Percentiles rank a stretch among this genome's conserved stretches.
These are phyloP conservation scores for Ancistrus triradiatus DNA, from an alignment of 2,113 vertebrate species.

Conservation along the genomic window DNA sequence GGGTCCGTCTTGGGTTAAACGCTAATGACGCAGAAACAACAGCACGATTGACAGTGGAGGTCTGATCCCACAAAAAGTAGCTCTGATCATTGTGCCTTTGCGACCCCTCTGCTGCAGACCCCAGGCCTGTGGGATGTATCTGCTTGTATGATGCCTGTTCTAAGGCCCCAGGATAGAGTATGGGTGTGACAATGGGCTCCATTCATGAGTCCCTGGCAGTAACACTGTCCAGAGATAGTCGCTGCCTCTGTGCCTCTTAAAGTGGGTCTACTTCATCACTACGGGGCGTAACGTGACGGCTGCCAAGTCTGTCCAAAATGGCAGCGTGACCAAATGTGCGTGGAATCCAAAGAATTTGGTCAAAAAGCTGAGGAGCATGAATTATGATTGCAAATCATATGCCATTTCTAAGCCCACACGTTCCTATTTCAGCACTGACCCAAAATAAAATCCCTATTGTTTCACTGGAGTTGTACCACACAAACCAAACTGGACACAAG, in stretches of 20 bases:
- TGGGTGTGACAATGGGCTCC: slow-evolving; percentile 53
- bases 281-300: slow-evolving; percentile 5
- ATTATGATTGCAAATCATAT: slow-evolving; percentile 52
- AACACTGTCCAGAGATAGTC: slow-evolving; percentile 27
- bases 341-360: slow-evolving; percentile 67
- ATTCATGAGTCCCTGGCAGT: slow-evolving; percentile 53
- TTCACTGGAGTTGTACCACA: slow-evolving; percentile 18
- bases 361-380: slow-evolving; percentile 56
- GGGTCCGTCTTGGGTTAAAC: slow-evolving; percentile 32
- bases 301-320: slow-evolving; percentile 65
- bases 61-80: slow-evolving; percentile 17
- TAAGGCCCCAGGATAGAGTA: slow-evolving; percentile 15
- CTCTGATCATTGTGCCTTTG: background rate
- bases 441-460: slow-evolving; percentile 23
- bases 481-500: background rate
- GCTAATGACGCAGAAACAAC: slow-evolving; percentile 36
- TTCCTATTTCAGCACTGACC: slow-evolving; percentile 60
- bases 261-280: slow-evolving; percentile 46
- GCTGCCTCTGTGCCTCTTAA: slow-evolving; percentile 22
- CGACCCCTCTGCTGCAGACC: background rate
- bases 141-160: slow-evolving; percentile 31
- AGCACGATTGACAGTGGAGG: slow-evolving; percentile 22
- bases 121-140: slow-evolving; percentile 11
- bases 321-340: slow-evolving; percentile 71
- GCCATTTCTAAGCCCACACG: slow-evolving; percentile 53